Evolutionary conservation across 2,797 vertebrate genomes (phyloP), one percentile per base, ranked within the genome.

Genomic region (Pogoniulus pusillus): DNA sequence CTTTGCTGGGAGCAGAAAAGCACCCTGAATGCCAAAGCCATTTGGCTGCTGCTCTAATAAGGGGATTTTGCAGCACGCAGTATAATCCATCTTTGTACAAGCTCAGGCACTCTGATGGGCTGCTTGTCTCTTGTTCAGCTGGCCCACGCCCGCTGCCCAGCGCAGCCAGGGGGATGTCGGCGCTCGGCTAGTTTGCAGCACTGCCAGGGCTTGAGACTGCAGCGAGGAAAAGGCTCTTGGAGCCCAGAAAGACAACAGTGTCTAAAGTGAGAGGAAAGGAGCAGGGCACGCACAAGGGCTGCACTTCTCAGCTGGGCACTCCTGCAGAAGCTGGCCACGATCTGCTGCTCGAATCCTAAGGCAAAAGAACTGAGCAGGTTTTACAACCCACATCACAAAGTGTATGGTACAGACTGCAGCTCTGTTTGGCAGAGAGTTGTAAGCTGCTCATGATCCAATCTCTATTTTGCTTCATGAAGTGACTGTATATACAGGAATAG

Each of bases 1-100:
- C 77, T 95, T 95, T 94, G 35, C 85, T 91, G 71, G 63, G 77
- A 95, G 92, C 35, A 20, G 68, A 85, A 93, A 93, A 85, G 71
- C 85, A 32, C 23, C 20, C 49, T 60, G 91, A 77, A 60, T 87
- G 87, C 93, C 95, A 94, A 87, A 93, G 65, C 81, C 35, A 87
- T 87, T 89, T 94, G 73, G 89, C 82, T 81, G 37, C 35, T 43
- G 58, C 66, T 83, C 75, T 92, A 92, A 93, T 78, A 89, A 47
- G 59, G 62, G 58, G 66, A 87, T 93, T 94, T 78, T 93, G 76
- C 59, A 53, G 27, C 4, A 55, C 30, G 63, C 4, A 4, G 51
- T 76, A 58, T 41, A 85, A 92, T 87, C 85, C 59, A 63, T 90
- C 90, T 92, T 78, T 83, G 27, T 59, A 93, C 51, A 69, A 87